These are phyloP conservation scores for Pempheris klunzingeri DNA, from an alignment of 2,797 vertebrate genomes.

Conservation along the genomic window DNA sequence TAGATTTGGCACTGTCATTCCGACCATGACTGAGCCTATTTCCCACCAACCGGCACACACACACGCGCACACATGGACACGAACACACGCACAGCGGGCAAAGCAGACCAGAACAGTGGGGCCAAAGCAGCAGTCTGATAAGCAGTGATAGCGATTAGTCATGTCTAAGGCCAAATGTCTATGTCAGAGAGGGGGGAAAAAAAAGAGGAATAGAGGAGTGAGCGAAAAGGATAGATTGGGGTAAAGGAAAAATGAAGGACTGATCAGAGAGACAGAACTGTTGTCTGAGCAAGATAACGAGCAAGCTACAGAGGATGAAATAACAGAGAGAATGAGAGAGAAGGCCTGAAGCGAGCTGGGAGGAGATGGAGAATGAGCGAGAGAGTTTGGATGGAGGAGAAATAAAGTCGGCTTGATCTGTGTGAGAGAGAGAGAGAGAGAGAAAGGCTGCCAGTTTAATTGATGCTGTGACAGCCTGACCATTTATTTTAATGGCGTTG, in stretches of 20 bases:
- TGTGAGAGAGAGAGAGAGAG: slow-evolving; percentile 20
- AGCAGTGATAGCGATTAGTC: slow-evolving; percentile 75
- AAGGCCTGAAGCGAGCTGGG: slow-evolving; percentile 30
- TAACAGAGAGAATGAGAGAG: slow-evolving; percentile 45
- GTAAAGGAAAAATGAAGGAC: slow-evolving; percentile 57
- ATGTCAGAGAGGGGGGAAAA: slow-evolving; percentile 54
- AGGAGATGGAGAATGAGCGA: slow-evolving; percentile 55
- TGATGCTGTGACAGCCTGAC: slow-evolving; percentile 72
- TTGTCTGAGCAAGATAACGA: slow-evolving; percentile 71
- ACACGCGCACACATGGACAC: slow-evolving; percentile 27
- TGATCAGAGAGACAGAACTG: slow-evolving; percentile 68
- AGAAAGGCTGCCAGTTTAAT: slow-evolving; percentile 67
- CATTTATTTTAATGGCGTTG: slow-evolving; percentile 77
- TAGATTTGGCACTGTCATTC: slow-evolving; percentile 63
- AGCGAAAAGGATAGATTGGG: slow-evolving; percentile 52
- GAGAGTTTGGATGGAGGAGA: slow-evolving; percentile 61
- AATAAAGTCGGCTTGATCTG: slow-evolving; percentile 66
- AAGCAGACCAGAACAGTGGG: slow-evolving; percentile 40
- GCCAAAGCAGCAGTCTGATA: slow-evolving; percentile 73
- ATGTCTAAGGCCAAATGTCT: slow-evolving; percentile 76
- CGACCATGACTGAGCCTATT: slow-evolving; percentile 67
- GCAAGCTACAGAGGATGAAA: slow-evolving; percentile 50
- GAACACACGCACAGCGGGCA: slow-evolving; percentile 17
- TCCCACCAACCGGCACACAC: slow-evolving; percentile 44
- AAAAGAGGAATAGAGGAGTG: slow-evolving; percentile 18